A percentile compares a stretch with the other conserved stretches of the same genome.
Conservation (phyloP, 2,888 invertebrate species). For the Chloroclystis v-ata region DNA sequence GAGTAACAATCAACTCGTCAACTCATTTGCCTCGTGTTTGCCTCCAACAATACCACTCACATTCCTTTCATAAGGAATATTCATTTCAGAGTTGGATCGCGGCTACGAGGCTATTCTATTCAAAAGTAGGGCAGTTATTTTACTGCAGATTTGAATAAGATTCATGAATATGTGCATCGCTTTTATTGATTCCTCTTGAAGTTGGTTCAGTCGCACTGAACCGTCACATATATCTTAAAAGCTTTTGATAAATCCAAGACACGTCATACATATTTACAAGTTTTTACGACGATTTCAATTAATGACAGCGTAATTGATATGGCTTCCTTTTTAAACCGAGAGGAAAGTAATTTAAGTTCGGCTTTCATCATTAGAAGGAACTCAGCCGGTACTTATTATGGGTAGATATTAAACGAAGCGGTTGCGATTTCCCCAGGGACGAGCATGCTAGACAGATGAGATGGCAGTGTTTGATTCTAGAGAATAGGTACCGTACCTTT, state of each 20-base stretch:
- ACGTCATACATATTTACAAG: neutral
- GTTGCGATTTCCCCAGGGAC: conserved; percentile 48
- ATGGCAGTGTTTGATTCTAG: conserved; percentile 41
- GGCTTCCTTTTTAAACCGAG: conserved; percentile 5
- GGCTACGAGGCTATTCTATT: conserved; percentile 36
- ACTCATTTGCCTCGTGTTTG: conserved; percentile 42
- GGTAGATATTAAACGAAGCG: conserved; percentile 44
- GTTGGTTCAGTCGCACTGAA: neutral
- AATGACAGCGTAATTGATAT: conserved; percentile 13
- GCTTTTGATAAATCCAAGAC: neutral
- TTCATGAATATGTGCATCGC: neutral
- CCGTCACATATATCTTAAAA: neutral
- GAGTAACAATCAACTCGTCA: conserved; percentile 57
- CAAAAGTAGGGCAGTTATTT: conserved; percentile 26
- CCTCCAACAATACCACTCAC: conserved; percentile 51
- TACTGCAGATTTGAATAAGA: neutral
- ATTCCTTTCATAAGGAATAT: conserved; percentile 44
- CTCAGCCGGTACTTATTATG: conserved; percentile 32
- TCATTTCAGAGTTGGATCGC: conserved; percentile 36
- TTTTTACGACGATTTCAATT: conserved; percentile 7
- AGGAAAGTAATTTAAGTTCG: conserved; percentile 9
- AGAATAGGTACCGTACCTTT: conserved; percentile 31
- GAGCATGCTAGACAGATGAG: conserved; percentile 39
- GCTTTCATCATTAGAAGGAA: conserved; percentile 7
- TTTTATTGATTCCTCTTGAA: neutral